phyloP scores from a whole-genome alignment of 1,140 invertebrate species.

The Drosophila aff. region DNA sequence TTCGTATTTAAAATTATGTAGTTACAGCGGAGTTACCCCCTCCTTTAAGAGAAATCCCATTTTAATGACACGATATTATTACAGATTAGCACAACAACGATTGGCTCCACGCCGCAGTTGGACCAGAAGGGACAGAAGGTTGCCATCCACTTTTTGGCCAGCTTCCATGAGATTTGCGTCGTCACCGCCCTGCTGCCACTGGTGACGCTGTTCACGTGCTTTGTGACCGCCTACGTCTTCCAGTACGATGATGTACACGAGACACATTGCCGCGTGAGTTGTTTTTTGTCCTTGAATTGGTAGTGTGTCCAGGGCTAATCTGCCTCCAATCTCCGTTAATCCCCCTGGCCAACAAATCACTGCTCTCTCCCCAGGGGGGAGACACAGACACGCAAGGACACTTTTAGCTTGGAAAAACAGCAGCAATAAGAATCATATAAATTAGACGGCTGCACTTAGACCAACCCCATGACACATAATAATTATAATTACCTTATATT shows the following conservation, averaged over 20 bases:
- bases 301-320: neutral
- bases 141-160: conserved; percentile 78
- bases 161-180: conserved; percentile 90
- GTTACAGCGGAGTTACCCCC: conserved; percentile 2
- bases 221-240: conserved; percentile 94
- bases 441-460: neutral
- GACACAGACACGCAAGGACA: conserved; percentile 25
- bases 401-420: neutral
- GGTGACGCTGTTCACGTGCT: conserved; percentile 92
- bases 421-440: neutral
- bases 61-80: neutral
- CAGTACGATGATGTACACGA: conserved; percentile 96
- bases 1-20: neutral
- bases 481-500: neutral
- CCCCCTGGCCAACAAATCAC: conserved; percentile 28
- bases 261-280: conserved; percentile 94
- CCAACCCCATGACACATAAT: neutral
- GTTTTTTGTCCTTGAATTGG: neutral
- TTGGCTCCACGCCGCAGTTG: conserved; percentile 42
- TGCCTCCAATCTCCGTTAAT: conserved; percentile 17
- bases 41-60: neutral
- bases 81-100: conserved; percentile 49
- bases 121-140: conserved; percentile 25
- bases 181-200: conserved; percentile 93
- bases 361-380: conserved; percentile 3